phyloP scores from a whole-genome alignment of 2,888 invertebrate species.

The Sepiola atlantica region DNA sequence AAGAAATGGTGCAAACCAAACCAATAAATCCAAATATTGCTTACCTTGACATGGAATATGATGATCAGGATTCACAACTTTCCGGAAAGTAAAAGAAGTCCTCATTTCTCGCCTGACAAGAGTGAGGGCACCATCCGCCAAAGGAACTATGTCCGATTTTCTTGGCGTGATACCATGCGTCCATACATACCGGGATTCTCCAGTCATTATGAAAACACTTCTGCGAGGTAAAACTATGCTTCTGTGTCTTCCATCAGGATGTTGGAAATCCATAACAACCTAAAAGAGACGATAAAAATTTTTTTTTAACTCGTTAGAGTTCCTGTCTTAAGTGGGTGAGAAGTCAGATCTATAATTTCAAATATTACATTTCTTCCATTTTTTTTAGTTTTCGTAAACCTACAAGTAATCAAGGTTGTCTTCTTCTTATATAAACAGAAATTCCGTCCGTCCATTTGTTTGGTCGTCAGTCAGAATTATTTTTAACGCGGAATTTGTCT shows the following conservation, averaged over 20 bases:
- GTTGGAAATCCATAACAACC: constrained; percentile 89
- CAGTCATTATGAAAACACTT: constrained; percentile 87
- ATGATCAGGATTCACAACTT: constrained; percentile 69
- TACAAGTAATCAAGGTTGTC: no score
- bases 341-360: no score
- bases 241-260: constrained; percentile 78
- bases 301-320: not conserved
- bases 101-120: constrained; percentile 75
- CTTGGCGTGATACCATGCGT: constrained; percentile 83
- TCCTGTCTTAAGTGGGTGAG: no score
- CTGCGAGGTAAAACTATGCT: constrained; percentile 82
- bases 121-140: constrained; percentile 78
- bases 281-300: constrained; percentile 50
- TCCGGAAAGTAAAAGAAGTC: constrained; percentile 90
- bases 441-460: no score
- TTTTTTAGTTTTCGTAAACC: no score
- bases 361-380: no score
- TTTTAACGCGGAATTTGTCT: no score
- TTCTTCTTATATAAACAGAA: no score
- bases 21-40: not conserved
- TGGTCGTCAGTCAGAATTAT: no score
- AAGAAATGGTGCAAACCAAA: not conserved
- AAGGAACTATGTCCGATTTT: constrained; percentile 84
- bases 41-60: not conserved
- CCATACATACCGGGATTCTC: constrained; percentile 81